These are phyloP conservation scores for Gymnoscopelus braueri DNA, from an alignment of 2,797 vertebrate genomes.

Conservation along the genomic window DNA sequence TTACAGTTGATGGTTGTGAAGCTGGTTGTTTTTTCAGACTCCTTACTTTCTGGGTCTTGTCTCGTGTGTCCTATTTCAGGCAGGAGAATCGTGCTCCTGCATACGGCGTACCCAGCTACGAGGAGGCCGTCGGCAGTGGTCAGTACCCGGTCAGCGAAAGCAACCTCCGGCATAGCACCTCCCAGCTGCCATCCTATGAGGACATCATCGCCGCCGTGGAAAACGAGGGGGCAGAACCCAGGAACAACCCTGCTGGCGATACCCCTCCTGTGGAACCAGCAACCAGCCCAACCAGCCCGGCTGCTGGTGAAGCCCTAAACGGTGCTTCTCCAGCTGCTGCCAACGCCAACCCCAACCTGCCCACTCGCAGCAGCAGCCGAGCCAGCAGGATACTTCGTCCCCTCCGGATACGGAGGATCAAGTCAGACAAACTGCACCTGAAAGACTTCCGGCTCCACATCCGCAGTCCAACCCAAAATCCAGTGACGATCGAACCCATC, in stretches of 20 bases:
- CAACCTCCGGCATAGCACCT: conserved; percentile 81
- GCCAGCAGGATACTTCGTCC: conserved; percentile 88
- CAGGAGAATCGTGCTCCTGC: conserved; percentile 48
- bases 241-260: conserved; percentile 16
- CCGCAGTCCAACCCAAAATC: conserved; percentile 75
- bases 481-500: conserved; percentile 90
- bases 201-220: conserved; percentile 86
- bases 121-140: conserved; percentile 88
- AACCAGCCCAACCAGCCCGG: background rate
- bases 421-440: conserved; percentile 94
- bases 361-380: conserved; percentile 80
- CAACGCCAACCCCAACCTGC: conserved; percentile 52
- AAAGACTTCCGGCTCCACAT: conserved; percentile 92
- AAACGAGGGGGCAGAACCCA: conserved; percentile 71
- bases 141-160: conserved; percentile 78
- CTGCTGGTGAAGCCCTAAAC: background rate
- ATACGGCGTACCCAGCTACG: conserved; percentile 92
- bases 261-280: conserved; percentile 18
- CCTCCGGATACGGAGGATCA: conserved; percentile 91
- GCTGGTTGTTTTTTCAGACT: background rate
- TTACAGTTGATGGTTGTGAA: background rate
- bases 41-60: background rate
- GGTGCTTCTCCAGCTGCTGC: conserved; percentile 25
- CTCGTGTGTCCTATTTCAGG: conserved; percentile 50
- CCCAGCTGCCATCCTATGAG: conserved; percentile 93